Evolutionary conservation across 2,113 vertebrate genomes (phyloP), one percentile per base, ranked within the genome.

Genomic region (Cryptotis parvus): DNA sequence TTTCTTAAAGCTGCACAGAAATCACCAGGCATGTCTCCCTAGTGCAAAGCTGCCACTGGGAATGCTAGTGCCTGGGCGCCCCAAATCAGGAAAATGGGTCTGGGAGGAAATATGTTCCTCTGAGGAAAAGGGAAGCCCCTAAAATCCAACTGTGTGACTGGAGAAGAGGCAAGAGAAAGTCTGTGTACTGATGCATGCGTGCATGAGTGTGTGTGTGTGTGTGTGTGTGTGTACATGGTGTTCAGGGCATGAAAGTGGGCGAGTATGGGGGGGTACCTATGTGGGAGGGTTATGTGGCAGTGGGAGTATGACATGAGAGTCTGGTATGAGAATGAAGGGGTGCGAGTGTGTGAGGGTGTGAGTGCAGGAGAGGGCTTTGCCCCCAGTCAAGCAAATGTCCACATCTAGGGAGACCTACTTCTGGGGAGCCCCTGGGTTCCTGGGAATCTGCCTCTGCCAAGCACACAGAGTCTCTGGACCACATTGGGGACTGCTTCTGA

Each of bases 1-100:
- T 58, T 69, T 92, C 90, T 84, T 82, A 90, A 90, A 96, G 76
- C 22, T 33, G 41, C 33, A 20, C 43, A 72, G 27, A 75, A 92
- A 29, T 41, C 65, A 73, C 29, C 22, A 77, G 45, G 66, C 0
- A 91, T 52, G 78, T 10, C 43, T 87, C 27, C 39, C 49, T 31
- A n/a, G 12, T 4, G 37, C 20, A 73, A 73, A 85, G 37, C n/a
- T 69, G 49, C 39, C 37, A 65, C 31, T 81, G 52, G 20, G 29
- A 89, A 22, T 61, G 52, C 66, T 41, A 76, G 1, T 75, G 70
- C 94, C 73, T 80, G 89, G 92, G 94, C 92, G 91, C 90, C 82
- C 88, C 89, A 88, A 92, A 85, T 92, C 91, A 94, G 94, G 94
- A 73, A 93, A 93, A 66, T 24, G 35, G 90, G 84, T 95, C 94